phyloP scores from a whole-genome alignment of 2,888 invertebrate species.

The Helobdella robusta region DNA sequence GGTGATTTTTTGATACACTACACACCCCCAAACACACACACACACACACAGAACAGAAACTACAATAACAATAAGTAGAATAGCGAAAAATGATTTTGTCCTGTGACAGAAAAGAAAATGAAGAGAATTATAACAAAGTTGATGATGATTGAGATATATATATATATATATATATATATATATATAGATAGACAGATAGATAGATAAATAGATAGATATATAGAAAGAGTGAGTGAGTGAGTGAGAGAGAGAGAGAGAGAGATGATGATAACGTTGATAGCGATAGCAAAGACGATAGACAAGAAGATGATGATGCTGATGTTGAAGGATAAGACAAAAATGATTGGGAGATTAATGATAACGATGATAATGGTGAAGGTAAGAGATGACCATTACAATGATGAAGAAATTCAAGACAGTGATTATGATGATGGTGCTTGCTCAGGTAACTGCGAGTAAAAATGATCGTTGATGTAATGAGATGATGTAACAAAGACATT shows the following conservation, averaged over 20 bases:
- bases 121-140: not conserved
- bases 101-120: too few species aligned
- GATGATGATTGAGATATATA: not conserved
- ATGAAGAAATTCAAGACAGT: too few species aligned
- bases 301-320: not conserved
- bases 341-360: constrained; percentile 13
- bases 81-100: too few species aligned
- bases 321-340: not conserved
- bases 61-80: too few species aligned
- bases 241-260: not conserved
- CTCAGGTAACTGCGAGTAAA: too few species aligned
- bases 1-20: too few species aligned
- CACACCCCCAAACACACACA: too few species aligned
- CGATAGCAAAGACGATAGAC: not conserved
- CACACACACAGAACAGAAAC: too few species aligned
- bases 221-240: not conserved
- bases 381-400: not conserved
- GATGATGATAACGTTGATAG: constrained; percentile 10
- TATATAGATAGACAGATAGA: not conserved
- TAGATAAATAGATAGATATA: not conserved
- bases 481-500: too few species aligned
- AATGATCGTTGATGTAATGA: too few species aligned
- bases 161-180: constrained; percentile 5
- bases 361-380: constrained; percentile 8
- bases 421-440: too few species aligned